Evolutionary conservation across 2,113 vertebrate genomes (phyloP).

Genomic region (Sardina pilchardus): DNA sequence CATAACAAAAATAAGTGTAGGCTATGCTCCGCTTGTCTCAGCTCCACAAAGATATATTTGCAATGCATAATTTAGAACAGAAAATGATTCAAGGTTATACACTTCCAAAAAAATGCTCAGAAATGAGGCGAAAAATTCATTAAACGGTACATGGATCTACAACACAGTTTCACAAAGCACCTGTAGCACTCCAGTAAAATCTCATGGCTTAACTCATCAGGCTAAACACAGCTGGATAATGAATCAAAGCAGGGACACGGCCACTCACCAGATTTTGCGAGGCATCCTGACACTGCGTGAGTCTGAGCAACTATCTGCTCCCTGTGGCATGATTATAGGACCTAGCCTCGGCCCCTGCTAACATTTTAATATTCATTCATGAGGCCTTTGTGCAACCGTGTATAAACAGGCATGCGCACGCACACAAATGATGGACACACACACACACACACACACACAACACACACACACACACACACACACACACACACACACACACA

Average conservation of each 20-base stretch:
- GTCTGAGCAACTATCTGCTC: not conserved
- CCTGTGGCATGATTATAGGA: not conserved
- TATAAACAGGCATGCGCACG: constrained; percentile 50
- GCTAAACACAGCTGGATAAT: not conserved
- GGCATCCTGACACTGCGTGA: constrained; percentile 42
- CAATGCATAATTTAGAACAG: not conserved
- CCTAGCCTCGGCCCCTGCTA: not conserved
- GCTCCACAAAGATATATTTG: not conserved
- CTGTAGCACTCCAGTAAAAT: not conserved
- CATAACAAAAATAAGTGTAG: not conserved
- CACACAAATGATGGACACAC: constrained; percentile 26
- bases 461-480: constrained; percentile 36
- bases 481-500: constrained; percentile 31
- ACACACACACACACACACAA: constrained; percentile 26
- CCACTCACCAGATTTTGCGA: constrained; percentile 56
- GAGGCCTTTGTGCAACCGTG: constrained; percentile 45
- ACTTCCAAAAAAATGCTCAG: not conserved
- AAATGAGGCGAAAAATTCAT: not conserved
- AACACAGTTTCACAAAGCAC: not conserved
- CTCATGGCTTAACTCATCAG: not conserved
- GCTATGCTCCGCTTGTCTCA: not conserved
- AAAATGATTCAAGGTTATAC: not conserved
- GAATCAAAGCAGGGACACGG: not conserved
- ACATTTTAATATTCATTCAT: constrained; percentile 43
- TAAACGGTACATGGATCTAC: not conserved